Conservation (phyloP, 2,113 vertebrate species). For the Malurus elegans region DNA sequence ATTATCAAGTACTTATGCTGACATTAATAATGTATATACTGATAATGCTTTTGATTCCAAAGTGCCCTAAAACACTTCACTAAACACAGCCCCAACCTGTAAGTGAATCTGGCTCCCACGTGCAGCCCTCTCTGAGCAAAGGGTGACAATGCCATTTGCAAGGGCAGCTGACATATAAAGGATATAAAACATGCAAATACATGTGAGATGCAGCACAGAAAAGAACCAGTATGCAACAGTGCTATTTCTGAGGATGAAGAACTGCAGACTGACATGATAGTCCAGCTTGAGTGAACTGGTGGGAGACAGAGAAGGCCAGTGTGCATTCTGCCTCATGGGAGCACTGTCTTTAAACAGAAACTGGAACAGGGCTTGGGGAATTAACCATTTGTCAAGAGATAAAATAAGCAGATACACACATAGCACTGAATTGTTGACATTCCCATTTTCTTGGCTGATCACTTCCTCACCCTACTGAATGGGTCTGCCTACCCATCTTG, state of each 20-base stretch:
- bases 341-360: neutral
- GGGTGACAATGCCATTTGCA: neutral
- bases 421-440: neutral
- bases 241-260: neutral
- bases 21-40: conserved; percentile 10
- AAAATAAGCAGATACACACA: neutral
- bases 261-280: neutral
- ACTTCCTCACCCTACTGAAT: neutral
- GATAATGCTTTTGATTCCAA: neutral
- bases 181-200: neutral
- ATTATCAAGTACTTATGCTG: neutral
- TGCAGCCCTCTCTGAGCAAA: neutral
- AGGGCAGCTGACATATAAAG: neutral
- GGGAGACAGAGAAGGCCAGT: neutral
- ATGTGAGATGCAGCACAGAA: neutral
- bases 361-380: neutral
- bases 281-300: neutral
- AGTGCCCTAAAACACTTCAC: neutral
- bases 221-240: neutral
- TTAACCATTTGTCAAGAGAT: neutral
- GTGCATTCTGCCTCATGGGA: neutral
- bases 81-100: neutral
- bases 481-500: neutral
- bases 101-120: neutral
- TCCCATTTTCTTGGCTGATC: neutral